Conservation (phyloP, 2,888 invertebrate genomes). For the Antheraea yamamai region DNA sequence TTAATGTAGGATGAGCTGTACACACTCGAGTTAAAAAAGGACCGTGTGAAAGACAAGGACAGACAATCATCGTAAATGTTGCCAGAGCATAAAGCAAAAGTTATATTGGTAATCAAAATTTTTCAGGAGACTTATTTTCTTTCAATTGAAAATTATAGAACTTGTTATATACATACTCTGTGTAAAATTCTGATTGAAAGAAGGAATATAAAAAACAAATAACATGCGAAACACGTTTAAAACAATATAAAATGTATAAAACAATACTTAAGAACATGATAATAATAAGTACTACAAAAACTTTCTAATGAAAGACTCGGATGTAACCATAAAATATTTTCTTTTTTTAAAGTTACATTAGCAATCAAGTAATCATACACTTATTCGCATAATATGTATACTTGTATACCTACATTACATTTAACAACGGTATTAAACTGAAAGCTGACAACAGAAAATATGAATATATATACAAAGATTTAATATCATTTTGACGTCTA, state of each 20-base stretch:
- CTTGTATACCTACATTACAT: slow-evolving; percentile 3
- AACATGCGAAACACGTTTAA: not conserved
- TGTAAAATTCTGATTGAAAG: not conserved
- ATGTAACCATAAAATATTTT: not conserved
- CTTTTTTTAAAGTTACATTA: not conserved
- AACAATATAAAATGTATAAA: not conserved
- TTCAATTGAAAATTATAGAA: not conserved
- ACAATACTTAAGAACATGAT: not conserved
- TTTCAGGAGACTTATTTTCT: not conserved
- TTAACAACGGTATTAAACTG: not conserved
- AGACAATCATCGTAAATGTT: slow-evolving; percentile 59
- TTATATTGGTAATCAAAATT: slow-evolving; percentile 42
- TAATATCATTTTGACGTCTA: not conserved
- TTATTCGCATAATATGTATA: not conserved
- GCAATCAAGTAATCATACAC: not conserved
- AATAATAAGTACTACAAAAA: slow-evolving; percentile 2
- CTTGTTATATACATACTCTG: not conserved
- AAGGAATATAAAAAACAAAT: not conserved
- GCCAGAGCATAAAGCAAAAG: slow-evolving; percentile 69
- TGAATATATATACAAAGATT: not conserved
- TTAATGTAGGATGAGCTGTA: slow-evolving; percentile 72
- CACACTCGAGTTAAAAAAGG: slow-evolving; percentile 59
- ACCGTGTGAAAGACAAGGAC: slow-evolving; percentile 45
- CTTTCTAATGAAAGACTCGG: not conserved
- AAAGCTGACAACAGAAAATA: slow-evolving; percentile 8